Base-by-base conservation (phyloP, 2,113 vertebrate species). In the Oreotragus oreotragus region DNA sequence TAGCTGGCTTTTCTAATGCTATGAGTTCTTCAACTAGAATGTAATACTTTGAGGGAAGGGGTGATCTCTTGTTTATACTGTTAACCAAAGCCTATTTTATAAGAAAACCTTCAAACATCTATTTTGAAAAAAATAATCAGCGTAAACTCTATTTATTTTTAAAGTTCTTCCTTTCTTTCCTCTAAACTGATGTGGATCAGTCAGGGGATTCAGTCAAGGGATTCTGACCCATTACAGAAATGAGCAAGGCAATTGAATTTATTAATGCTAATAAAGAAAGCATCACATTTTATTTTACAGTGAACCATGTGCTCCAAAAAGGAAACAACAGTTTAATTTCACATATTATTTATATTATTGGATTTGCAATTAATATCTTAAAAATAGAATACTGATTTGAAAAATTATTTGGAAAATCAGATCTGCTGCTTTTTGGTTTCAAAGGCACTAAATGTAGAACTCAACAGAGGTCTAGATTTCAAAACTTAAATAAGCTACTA, bases 281-380 rank as follows among this genome's bases (percentile, higher is more conserved):
- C 30, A 97, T 1, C 80, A 57, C 17, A 36, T 91, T 92, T 94
- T 96, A 96, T 89, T 77, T 88, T 87, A 92, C 0, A 0, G 1
- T 7, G 53, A 80, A 96, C 7, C 1, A 92, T 27, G 86, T 81
- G 4, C 95, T 58, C 57, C 10, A 97, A 97, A 98, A 96, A 39
- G 15, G 84, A 91, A 95, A 36, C 39, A 94, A 90, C 64, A 84
- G 16, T 94, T 97, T 89, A 91, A 83, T 83, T 95, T 80, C n/a
- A 85, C 76, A 93, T 87, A 97, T 49, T 94, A 92, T 96, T 95
- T 97, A 84, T 60, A 97, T 95, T 97, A 96, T 76, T 96, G 86
- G 57, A 97, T 96, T 97, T 96, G 57, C 55, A 98, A 98, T 98
- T 98, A 98, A 98, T 90, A 98, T 97, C 98, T 98, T 98, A 98